Conservation (phyloP, 1,140 invertebrate genomes). For the Drosophila bifasciata region DNA sequence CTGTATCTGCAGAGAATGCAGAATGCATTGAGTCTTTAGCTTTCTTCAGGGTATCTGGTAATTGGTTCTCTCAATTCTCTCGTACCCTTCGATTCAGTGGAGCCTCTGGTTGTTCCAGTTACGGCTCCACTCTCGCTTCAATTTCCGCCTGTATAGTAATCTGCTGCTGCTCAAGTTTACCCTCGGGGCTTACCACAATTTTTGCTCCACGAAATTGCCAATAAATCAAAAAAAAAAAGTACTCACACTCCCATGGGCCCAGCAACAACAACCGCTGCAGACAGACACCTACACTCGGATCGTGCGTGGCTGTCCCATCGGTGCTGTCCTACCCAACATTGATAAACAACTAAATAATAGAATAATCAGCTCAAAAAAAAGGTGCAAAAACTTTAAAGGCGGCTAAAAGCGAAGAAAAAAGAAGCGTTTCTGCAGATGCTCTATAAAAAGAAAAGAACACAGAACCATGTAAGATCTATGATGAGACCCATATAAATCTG, state of each 20-base stretch:
- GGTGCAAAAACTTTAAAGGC: conserved; percentile 64
- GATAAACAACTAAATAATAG: conserved; percentile 80
- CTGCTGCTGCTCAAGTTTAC: conserved; percentile 50
- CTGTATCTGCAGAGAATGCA: too few relatives aligned
- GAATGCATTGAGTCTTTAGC: too few relatives aligned
- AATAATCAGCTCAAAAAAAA: conserved; percentile 63
- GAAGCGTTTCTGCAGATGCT: too few relatives aligned
- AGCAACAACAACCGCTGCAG: conserved; percentile 23
- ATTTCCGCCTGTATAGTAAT: conserved; percentile 70
- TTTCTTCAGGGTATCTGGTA: too few relatives aligned
- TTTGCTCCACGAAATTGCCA: conserved; percentile 70
- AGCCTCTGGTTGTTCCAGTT: conserved; percentile 19
- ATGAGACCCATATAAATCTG: too few relatives aligned
- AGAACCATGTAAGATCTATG: too few relatives aligned
- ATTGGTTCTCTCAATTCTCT: too few relatives aligned
- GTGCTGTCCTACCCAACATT: conserved; percentile 38
- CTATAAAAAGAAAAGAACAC: background rate
- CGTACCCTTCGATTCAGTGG: too few relatives aligned
- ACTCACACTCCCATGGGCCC: conserved; percentile 6
- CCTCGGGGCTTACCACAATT: conserved; percentile 61
- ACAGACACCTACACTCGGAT: conserved; percentile 49
- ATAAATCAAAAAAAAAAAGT: conserved; percentile 66
- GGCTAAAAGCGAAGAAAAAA: conserved; percentile 12
- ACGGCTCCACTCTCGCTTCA: conserved; percentile 44
- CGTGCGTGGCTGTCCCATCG: conserved; percentile 31